A percentile compares a stretch with the other conserved stretches of the same genome.
Evolutionary conservation across 2,113 vertebrate genomes (phyloP).

Genomic region (Paraplagusia blochii): DNA sequence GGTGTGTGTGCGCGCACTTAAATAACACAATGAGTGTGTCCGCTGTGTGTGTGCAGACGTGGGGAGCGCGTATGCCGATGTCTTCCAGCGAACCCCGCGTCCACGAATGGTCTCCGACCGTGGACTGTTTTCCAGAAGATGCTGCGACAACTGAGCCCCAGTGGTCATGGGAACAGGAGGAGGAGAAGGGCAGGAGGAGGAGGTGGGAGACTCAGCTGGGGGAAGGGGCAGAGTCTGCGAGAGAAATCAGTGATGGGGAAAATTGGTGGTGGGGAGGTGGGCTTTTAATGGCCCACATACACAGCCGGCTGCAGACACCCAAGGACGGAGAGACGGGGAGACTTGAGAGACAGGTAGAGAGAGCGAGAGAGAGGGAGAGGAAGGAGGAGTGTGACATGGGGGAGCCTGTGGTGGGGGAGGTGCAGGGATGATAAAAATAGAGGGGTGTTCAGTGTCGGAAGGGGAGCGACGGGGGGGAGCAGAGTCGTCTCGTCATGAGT

Average conservation of each 20-base stretch:
- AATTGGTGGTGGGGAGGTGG: constrained; percentile 58
- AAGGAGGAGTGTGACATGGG: neutral
- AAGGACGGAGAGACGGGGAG: constrained; percentile 60
- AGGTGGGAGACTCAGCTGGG: constrained; percentile 32
- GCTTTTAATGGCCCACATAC: constrained; percentile 67
- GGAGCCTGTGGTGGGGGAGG: constrained; percentile 1
- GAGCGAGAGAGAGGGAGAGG: constrained; percentile 10
- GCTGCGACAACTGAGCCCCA: constrained; percentile 61
- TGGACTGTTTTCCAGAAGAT: constrained; percentile 46
- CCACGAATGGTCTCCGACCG: neutral
- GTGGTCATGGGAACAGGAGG: constrained; percentile 61
- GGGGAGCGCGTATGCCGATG: neutral
- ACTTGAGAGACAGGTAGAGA: constrained; percentile 35
- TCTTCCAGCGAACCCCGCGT: neutral
- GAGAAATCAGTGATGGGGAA: constrained; percentile 68
- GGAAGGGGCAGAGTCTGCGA: constrained; percentile 56
- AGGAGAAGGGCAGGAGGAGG: constrained; percentile 24
- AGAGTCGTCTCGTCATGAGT: constrained; percentile 45
- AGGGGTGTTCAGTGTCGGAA: constrained; percentile 11
- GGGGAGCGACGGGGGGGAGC: constrained; percentile 11
- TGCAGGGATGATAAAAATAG: constrained; percentile 64
- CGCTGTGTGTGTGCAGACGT: neutral
- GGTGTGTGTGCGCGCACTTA: constrained; percentile 8
- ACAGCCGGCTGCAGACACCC: constrained; percentile 72
- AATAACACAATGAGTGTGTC: constrained; percentile 5